These are phyloP conservation scores for Malurus leucopterus DNA, from an alignment of 2,797 vertebrate genomes.

Conservation along the genomic window DNA sequence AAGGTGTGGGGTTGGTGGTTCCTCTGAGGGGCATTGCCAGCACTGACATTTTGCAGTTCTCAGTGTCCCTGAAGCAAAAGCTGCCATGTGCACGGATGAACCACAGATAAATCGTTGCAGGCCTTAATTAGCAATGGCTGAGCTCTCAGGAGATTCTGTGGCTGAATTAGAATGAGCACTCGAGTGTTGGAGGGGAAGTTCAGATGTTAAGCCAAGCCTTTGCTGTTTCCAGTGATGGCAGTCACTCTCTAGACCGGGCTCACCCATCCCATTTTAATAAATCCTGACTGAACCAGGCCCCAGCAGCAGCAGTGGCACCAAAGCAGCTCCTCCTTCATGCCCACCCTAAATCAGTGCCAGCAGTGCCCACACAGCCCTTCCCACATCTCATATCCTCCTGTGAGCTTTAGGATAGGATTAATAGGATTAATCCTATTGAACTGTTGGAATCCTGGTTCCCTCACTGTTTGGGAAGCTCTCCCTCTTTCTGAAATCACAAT, in stretches of 20 bases:
- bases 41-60: background rate
- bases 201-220: slow-evolving; percentile 13
- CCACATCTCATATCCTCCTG: background rate
- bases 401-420: too few species aligned
- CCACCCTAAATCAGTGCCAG: background rate
- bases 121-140: slow-evolving; percentile 4
- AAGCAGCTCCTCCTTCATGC: background rate
- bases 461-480: background rate
- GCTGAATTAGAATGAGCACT: slow-evolving; percentile 24
- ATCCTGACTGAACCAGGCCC: background rate
- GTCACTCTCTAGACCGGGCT: background rate
- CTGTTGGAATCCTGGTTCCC: background rate
- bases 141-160: slow-evolving; percentile 22
- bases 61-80: background rate
- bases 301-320: background rate
- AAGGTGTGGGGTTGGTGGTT: background rate
- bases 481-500: background rate
- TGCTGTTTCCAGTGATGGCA: background rate
- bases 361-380: background rate
- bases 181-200: background rate
- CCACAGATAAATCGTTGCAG: background rate
- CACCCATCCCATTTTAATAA: background rate
- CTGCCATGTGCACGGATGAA: background rate
- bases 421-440: background rate
- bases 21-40: background rate